These are phyloP conservation scores for Jacana jacana DNA, from an alignment of 2,113 vertebrate species.

Conservation along the genomic window DNA sequence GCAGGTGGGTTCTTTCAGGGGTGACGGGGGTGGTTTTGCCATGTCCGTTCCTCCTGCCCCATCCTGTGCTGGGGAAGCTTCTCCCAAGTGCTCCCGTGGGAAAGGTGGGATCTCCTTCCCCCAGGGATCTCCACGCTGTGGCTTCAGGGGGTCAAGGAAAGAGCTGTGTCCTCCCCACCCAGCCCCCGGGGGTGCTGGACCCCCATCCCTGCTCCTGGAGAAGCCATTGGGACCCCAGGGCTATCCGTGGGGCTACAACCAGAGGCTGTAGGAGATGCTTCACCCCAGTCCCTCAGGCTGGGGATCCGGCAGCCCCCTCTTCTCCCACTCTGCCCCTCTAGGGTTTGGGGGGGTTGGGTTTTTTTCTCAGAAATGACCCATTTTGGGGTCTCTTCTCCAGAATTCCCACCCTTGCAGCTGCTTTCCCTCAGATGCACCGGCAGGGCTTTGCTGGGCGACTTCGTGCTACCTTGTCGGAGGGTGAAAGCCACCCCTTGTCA, in stretches of 20 bases:
- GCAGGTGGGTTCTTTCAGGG: not conserved
- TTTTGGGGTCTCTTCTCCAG: too few relatives aligned
- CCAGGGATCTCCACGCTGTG: too few relatives aligned
- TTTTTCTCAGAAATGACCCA: too few relatives aligned
- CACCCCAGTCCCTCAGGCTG: too few relatives aligned
- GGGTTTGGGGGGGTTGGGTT: too few relatives aligned
- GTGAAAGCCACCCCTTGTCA: too few relatives aligned
- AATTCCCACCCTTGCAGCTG: too few relatives aligned
- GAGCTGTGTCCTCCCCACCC: rapidly evolving
- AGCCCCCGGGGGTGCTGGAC: not conserved
- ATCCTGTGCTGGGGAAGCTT: rapidly evolving
- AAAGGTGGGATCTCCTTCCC: not conserved
- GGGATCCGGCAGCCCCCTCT: too few relatives aligned
- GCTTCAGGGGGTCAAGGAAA: not conserved
- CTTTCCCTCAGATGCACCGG: too few relatives aligned
- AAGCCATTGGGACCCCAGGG: not conserved
- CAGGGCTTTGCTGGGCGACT: too few relatives aligned
- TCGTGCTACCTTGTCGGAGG: too few relatives aligned
- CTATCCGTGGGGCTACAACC: rapidly evolving
- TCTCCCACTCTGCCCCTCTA: too few relatives aligned
- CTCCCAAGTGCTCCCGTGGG: not conserved
- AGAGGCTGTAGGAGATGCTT: not conserved
- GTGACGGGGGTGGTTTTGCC: not conserved
- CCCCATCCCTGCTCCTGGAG: not conserved
- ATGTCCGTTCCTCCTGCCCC: not conserved